Evolutionary conservation across 1,140 invertebrate genomes (phyloP).

Genomic region (Teleopsis dalmanni): DNA sequence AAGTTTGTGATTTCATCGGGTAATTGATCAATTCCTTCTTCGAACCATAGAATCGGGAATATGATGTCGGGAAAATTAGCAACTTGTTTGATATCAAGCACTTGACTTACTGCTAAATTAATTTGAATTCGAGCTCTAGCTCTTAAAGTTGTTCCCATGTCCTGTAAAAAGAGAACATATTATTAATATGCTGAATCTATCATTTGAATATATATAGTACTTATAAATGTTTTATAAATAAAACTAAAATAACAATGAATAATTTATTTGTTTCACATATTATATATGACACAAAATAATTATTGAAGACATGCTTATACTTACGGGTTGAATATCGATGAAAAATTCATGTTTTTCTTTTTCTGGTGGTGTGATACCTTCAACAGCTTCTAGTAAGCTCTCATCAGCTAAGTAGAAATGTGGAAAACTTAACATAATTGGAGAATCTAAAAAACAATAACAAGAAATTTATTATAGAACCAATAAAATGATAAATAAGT

Average conservation of each 20-base stretch:
- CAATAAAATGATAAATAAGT: neutral
- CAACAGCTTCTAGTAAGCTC: constrained; percentile 63
- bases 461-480: neutral
- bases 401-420: constrained; percentile 84
- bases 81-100: constrained; percentile 82
- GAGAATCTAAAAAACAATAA: constrained; percentile 59
- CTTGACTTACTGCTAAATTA: constrained; percentile 79
- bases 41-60: constrained; percentile 86
- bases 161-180: constrained; percentile 46
- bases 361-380: constrained; percentile 70
- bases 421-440: constrained; percentile 80
- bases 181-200: neutral
- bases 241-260: neutral
- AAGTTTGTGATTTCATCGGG: constrained; percentile 64
- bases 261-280: neutral
- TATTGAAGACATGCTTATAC: constrained; percentile 16
- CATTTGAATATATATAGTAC: neutral
- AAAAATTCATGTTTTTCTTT: constrained; percentile 71
- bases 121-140: constrained; percentile 77
- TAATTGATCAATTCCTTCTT: constrained; percentile 76
- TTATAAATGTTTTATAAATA: neutral
- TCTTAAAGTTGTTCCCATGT: constrained; percentile 72
- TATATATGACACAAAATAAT: neutral
- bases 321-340: constrained; percentile 78
- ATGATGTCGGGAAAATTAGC: constrained; percentile 81